Percentiles rank a stretch among this genome's conserved stretches.
Conservation (phyloP, 2,888 invertebrate species). For the Cataglyphis rosenhaueri region DNA sequence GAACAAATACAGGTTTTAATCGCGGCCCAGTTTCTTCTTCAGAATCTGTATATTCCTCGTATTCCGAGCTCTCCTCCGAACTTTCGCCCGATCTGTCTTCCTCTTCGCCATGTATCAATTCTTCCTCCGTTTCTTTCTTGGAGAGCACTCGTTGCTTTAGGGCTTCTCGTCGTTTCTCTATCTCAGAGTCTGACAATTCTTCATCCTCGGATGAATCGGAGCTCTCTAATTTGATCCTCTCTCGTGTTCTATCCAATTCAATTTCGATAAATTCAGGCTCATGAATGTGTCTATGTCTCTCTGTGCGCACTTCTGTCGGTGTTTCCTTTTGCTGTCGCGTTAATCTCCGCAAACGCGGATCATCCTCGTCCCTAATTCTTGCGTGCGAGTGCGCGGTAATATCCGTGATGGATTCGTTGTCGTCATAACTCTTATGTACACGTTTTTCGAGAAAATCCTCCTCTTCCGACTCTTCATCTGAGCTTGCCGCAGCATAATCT, state of each 20-base stretch:
- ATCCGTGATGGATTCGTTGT: slow-evolving; percentile 84
- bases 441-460: slow-evolving; percentile 93
- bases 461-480: slow-evolving; percentile 95
- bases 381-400: slow-evolving; percentile 83
- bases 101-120: slow-evolving; percentile 91
- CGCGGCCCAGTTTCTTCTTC: slow-evolving; percentile 97
- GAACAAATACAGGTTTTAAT: slow-evolving; percentile 97
- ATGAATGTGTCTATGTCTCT: slow-evolving; percentile 89
- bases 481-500: slow-evolving; percentile 96
- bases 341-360: slow-evolving; percentile 93
- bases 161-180: slow-evolving; percentile 92
- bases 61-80: slow-evolving; percentile 91
- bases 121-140: slow-evolving; percentile 89
- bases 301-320: slow-evolving; percentile 86
- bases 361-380: slow-evolving; percentile 88
- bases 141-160: slow-evolving; percentile 89
- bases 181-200: slow-evolving; percentile 94
- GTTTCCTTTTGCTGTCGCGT: slow-evolving; percentile 85
- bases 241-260: slow-evolving; percentile 87
- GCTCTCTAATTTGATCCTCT: slow-evolving; percentile 85
- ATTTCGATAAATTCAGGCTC: slow-evolving; percentile 90
- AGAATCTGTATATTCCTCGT: slow-evolving; percentile 95
- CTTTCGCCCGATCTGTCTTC: slow-evolving; percentile 87
- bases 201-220: slow-evolving; percentile 88
- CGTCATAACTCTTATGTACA: slow-evolving; percentile 83